A percentile compares a stretch with the other conserved stretches of the same genome.
Conservation (phyloP, 1,140 invertebrate genomes). For the Macrotrachela quadricornifera region DNA sequence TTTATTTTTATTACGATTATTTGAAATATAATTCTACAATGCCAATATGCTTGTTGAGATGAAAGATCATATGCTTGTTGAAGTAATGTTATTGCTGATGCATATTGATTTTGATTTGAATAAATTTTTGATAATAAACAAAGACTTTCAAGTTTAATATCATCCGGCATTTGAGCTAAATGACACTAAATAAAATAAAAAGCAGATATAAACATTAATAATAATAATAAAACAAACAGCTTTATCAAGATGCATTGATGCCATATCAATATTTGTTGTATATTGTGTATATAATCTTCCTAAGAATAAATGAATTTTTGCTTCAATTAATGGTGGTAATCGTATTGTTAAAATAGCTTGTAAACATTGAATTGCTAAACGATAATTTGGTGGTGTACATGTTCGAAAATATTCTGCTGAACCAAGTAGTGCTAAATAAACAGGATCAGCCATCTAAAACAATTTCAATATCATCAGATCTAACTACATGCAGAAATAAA, state of each 20-base stretch:
- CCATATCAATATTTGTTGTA: conserved; percentile 78
- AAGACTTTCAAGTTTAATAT: not conserved
- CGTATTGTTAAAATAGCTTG: conserved; percentile 84
- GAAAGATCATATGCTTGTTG: not conserved
- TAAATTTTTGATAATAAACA: not conserved
- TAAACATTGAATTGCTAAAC: conserved; percentile 81
- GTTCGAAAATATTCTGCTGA: conserved; percentile 86
- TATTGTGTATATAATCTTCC: conserved; percentile 68
- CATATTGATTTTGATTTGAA: not conserved
- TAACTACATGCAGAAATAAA: too few species aligned
- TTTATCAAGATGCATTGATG: conserved; percentile 75
- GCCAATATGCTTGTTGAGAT: conserved; percentile 49
- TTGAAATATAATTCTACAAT: conserved; percentile 81
- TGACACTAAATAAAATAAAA: conserved; percentile 30
- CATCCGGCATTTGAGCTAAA: conserved; percentile 45
- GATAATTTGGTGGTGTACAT: conserved; percentile 77
- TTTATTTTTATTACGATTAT: conserved; percentile 74
- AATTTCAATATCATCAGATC: too few species aligned
- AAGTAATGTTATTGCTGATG: not conserved
- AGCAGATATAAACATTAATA: not conserved
- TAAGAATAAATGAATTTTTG: conserved; percentile 77
- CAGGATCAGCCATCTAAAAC: conserved; percentile 45
- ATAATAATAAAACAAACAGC: conserved; percentile 44
- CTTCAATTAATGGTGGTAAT: conserved; percentile 70
- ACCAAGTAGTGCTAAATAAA: conserved; percentile 78